Conservation (phyloP, 2,888 invertebrate genomes). For the Prosopocoilus inquinatus region DNA sequence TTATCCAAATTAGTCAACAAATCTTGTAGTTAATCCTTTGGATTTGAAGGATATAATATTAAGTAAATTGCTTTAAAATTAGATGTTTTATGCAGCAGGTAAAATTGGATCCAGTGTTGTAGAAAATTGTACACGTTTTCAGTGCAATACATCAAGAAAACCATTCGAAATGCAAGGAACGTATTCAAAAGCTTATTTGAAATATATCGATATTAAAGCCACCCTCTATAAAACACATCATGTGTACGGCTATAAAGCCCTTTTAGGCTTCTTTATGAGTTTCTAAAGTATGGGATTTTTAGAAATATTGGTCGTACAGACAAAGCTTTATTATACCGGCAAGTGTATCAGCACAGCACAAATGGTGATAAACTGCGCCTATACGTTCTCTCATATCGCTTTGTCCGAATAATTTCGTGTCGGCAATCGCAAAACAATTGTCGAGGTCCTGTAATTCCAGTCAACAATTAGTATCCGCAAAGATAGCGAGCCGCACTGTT, state of each 20-base stretch:
- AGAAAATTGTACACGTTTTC: too few relatives aligned
- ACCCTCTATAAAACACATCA: slow-evolving; percentile 41
- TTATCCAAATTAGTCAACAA: too few relatives aligned
- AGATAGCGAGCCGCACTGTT: too few relatives aligned
- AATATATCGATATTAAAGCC: slow-evolving; percentile 41
- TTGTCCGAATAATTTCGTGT: slow-evolving; percentile 15
- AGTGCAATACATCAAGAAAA: slow-evolving; percentile 21
- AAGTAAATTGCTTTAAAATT: too few relatives aligned
- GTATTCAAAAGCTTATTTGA: slow-evolving; percentile 16
- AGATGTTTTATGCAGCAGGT: too few relatives aligned
- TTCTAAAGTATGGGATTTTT: slow-evolving; percentile 50
- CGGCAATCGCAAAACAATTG: too few relatives aligned
- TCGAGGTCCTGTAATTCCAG: too few relatives aligned
- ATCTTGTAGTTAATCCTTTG: too few relatives aligned
- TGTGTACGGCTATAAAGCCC: slow-evolving; percentile 45
- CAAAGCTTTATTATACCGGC: slow-evolving; percentile 47
- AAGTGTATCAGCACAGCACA: slow-evolving; percentile 33
- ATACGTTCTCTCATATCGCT: slow-evolving; percentile 42
- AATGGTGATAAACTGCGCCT: slow-evolving; percentile 47
- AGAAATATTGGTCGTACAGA: slow-evolving; percentile 49
- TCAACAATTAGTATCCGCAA: too few relatives aligned
- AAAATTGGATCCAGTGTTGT: too few relatives aligned
- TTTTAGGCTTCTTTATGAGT: slow-evolving; percentile 48
- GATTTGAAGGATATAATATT: too few relatives aligned
- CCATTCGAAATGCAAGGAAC: slow-evolving; percentile 33